Percentiles rank a stretch among this genome's conserved stretches.
These are phyloP conservation scores for Drosophila neonasuta DNA, from an alignment of 2,888 invertebrate species.

Conservation along the genomic window DNA sequence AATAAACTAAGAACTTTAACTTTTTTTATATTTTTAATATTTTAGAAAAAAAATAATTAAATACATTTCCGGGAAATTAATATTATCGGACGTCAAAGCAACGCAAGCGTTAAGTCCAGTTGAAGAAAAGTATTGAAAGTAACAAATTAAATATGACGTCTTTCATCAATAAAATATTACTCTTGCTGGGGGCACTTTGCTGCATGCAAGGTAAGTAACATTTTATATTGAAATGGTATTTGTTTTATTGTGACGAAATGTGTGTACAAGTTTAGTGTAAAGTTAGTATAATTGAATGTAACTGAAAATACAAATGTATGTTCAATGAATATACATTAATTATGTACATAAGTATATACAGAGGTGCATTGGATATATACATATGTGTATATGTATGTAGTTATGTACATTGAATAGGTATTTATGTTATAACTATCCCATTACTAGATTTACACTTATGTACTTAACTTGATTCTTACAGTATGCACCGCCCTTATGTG, in stretches of 20 bases:
- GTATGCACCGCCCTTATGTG: constrained; percentile 88
- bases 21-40: not conserved
- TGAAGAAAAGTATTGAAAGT: not conserved
- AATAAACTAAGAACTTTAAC: too few species aligned
- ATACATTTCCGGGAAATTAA: not conserved
- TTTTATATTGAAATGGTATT: not conserved
- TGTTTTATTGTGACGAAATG: too few species aligned
- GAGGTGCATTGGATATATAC: too few species aligned
- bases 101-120: not conserved
- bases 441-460: not conserved
- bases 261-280: too few species aligned
- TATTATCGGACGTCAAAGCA: not conserved
- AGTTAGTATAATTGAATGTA: too few species aligned
- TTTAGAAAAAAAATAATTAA: not conserved
- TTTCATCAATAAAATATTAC: constrained; percentile 79
- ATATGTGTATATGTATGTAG: too few species aligned
- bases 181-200: constrained; percentile 79
- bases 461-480: constrained; percentile 41
- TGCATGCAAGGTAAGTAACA: constrained; percentile 80
- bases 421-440: too few species aligned
- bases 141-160: constrained; percentile 73
- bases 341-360: too few species aligned
- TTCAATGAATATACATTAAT: too few species aligned
- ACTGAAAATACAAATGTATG: too few species aligned
- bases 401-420: too few species aligned